phyloP scores from a whole-genome alignment of 64 coral and sea anemone species.

The Acropora tenuis region DNA sequence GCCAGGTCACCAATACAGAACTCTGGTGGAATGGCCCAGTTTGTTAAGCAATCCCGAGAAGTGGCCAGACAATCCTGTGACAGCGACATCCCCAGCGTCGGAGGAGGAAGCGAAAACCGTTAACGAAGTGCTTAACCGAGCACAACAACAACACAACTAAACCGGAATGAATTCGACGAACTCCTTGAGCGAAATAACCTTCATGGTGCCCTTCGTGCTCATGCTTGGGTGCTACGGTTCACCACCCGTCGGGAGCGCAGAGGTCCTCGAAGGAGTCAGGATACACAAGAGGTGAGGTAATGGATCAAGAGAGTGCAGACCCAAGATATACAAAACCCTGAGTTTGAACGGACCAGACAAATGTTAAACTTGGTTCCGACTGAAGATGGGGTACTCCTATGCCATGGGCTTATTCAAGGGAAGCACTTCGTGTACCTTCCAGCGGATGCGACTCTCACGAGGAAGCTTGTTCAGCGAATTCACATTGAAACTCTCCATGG shows the following conservation, averaged over 20 bases:
- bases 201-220: neutral
- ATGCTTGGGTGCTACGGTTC: constrained; percentile 59
- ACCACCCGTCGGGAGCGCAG: neutral
- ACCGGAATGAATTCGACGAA: constrained; percentile 19
- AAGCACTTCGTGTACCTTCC: constrained; percentile 40
- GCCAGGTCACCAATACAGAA: constrained; percentile 16
- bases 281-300: constrained; percentile 24
- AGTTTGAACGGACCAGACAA: constrained; percentile 28
- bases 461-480: neutral
- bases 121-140: constrained; percentile 24
- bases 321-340: neutral
- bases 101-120: constrained; percentile 41
- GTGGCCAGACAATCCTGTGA: constrained; percentile 64
- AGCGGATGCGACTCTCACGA: neutral
- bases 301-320: constrained; percentile 47
- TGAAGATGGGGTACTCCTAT: constrained; percentile 34
- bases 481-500: constrained; percentile 39
- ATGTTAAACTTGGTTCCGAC: constrained; percentile 40
- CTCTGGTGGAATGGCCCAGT: constrained; percentile 51
- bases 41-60: constrained; percentile 16
- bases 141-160: constrained; percentile 10
- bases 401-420: constrained; percentile 34
- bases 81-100: neutral
- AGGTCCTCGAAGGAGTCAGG: constrained; percentile 44
- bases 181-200: constrained; percentile 35